Evolutionary conservation across 2,113 vertebrate genomes (phyloP), one percentile per base, ranked within the genome.

Genomic region (Microcebus ravelobensis): DNA sequence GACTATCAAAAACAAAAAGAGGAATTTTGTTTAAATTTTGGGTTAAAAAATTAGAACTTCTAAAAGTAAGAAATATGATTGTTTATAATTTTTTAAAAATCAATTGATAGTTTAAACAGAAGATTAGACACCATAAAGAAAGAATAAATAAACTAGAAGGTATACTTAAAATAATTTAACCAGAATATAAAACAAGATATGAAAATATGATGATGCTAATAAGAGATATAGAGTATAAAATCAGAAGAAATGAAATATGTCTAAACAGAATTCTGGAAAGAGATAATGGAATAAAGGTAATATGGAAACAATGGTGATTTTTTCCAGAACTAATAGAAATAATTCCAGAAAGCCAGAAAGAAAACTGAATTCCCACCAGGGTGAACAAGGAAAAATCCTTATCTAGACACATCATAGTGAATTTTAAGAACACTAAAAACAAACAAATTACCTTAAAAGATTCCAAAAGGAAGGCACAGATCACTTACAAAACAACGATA

Each of bases 401-500:
- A n/a, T 18, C 1, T 70, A 93, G 21, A 81, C 18, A 80, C 0
- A 57, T 10, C 8, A 13, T 6, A 55, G 17, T 36, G 50, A 87
- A 42, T 59, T 84, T 96, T 84, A 67, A 85, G 27, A 91, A 85
- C 36, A 90, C 29, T 34, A 77, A 55, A 94, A 83, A 48, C 23
- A 95, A 92, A 96, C 45, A 61, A 91, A 92, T 63, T 68, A 50
- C 13, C 27, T 55, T 65, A 23, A 91, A 96, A 93, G 15, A 55
- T 61, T 77, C 13, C 70, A 70, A 57, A 90, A 83, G 39, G 11
- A 95, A 88, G 27, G 36, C 15, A 11, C 2, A 67, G 27, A 36
- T 79, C 8, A 50, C 8, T 82, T 82, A 77, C n/a, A 79, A 92
- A 94, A 88, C 2, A 81, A 89, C n/a, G 14, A 73, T 61, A 71